Base-by-base conservation (phyloP, 2,797 vertebrate species). In the Discoglossus pictus region DNA sequence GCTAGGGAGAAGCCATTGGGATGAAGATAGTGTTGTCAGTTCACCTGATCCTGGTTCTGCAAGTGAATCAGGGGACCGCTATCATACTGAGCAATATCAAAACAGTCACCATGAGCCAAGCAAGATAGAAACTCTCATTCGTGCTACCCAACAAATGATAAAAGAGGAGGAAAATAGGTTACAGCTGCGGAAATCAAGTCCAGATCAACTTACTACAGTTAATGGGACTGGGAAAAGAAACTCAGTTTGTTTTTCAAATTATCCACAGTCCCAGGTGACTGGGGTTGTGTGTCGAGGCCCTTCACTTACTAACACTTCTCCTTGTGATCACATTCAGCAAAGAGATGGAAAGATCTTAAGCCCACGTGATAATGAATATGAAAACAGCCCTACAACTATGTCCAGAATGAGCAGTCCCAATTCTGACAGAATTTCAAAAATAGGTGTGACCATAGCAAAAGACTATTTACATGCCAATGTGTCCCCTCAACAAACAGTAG, bases 141-240 rank as follows among this genome's bases (percentile, higher is more conserved):
- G 92, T 78, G 96, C 93, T 17, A 98, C 97, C 0, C 95, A 98
- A 79, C 94, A 98, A 82, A 97, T 97, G 92, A 98, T 98, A 87
- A 99, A 99, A 83, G 94, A 97, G 61, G 96, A 99, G 77, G 94
- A 98, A 79, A 93, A 80, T 77, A 87, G 91, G 34, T 79, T 94
- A 53, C 93, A 95, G 74, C 75, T 92, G 43, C 84, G 83, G 56
- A 97, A 94, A 82, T 79, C 81, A 0, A 82, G 89, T 3, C 88
- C 91, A 5, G 80, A 87, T 48, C 83, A 89, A 1, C 68, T 94
- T 75, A 88, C 89, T 31, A 84, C 90, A 1, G 83, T 91, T 51
- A 97, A 95, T 0, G 93, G 92, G 56, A 88, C 92, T 8, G 87
- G 91, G 59, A 97, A 93, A 79, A 93, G 89, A 55, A 88, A 93